A percentile compares a stretch with the other conserved stretches of the same genome.
Evolutionary conservation across 1,140 invertebrate genomes (phyloP).

Genomic region (Zophobas morio): DNA sequence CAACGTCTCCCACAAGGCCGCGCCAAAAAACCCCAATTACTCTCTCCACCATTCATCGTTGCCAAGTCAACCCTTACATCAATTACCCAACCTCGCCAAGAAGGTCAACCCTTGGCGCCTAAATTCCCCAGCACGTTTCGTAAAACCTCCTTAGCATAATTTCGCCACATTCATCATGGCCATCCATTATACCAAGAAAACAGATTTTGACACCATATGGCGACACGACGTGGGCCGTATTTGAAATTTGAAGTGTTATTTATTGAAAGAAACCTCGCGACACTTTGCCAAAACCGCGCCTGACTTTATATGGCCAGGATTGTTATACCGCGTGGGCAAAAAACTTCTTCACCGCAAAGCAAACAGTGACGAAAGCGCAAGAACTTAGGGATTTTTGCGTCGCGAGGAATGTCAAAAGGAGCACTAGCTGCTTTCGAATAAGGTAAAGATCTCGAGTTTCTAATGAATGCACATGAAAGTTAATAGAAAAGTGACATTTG

Average conservation of each 20-base stretch:
- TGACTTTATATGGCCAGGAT: constrained; percentile 12
- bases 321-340: constrained; percentile 23
- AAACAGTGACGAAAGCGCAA: constrained; percentile 8
- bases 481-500: too few relatives aligned
- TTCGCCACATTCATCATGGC: constrained; percentile 8
- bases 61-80: too few relatives aligned
- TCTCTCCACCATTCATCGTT: too few relatives aligned
- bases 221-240: constrained; percentile 7
- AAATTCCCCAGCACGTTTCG: constrained; percentile 14
- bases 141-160: constrained; percentile 9
- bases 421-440: too few relatives aligned
- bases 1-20: too few relatives aligned
- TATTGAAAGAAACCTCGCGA: constrained; percentile 1
- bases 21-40: neutral
- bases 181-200: constrained; percentile 2
- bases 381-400: too few relatives aligned
- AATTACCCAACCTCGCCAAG: neutral
- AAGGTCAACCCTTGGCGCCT: constrained; percentile 4
- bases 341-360: constrained; percentile 1
- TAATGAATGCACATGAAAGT: too few relatives aligned
- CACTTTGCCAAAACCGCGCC: constrained; percentile 12
- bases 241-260: constrained; percentile 10
- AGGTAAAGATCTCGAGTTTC: too few relatives aligned
- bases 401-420: too few relatives aligned
- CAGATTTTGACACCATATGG: constrained; percentile 22